A percentile compares a stretch with the other conserved stretches of the same genome.
Conservation (phyloP, 2,888 invertebrate genomes). For the Dusona sp. region DNA sequence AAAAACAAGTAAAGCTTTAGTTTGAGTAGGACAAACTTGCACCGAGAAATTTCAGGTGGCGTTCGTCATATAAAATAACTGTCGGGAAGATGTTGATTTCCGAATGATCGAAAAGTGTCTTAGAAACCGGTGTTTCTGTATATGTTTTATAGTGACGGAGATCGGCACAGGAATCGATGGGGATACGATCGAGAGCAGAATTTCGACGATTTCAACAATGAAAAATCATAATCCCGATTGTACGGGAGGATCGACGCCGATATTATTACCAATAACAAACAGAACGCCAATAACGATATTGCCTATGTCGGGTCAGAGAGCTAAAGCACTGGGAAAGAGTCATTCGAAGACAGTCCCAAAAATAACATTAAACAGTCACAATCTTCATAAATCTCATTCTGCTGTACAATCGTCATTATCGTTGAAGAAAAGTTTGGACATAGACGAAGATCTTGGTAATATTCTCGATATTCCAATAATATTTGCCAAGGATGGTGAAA, state of each 20-base stretch:
- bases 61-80: slow-evolving; percentile 30
- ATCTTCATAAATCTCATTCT: slow-evolving; percentile 59
- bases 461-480: slow-evolving; percentile 89
- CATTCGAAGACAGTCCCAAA: slow-evolving; percentile 76
- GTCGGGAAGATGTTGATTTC: slow-evolving; percentile 46
- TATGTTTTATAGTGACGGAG: slow-evolving; percentile 79
- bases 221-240: slow-evolving; percentile 73
- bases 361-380: slow-evolving; percentile 77
- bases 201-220: slow-evolving; percentile 69
- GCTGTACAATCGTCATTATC: slow-evolving; percentile 63
- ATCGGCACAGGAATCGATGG: slow-evolving; percentile 69
- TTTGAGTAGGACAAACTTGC: background rate
- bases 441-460: slow-evolving; percentile 84
- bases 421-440: slow-evolving; percentile 71
- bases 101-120: slow-evolving; percentile 58
- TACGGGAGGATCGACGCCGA: slow-evolving; percentile 55
- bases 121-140: slow-evolving; percentile 72
- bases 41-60: slow-evolving; percentile 40
- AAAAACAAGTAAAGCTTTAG: background rate
- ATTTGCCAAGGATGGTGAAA: slow-evolving; percentile 88
- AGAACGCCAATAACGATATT: slow-evolving; percentile 75
- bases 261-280: slow-evolving; percentile 72
- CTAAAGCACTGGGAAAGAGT: slow-evolving; percentile 72
- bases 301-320: slow-evolving; percentile 73
- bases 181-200: slow-evolving; percentile 56